phyloP scores from a whole-genome alignment of 2,113 vertebrate species.

The Lichenostomus cassidix region DNA sequence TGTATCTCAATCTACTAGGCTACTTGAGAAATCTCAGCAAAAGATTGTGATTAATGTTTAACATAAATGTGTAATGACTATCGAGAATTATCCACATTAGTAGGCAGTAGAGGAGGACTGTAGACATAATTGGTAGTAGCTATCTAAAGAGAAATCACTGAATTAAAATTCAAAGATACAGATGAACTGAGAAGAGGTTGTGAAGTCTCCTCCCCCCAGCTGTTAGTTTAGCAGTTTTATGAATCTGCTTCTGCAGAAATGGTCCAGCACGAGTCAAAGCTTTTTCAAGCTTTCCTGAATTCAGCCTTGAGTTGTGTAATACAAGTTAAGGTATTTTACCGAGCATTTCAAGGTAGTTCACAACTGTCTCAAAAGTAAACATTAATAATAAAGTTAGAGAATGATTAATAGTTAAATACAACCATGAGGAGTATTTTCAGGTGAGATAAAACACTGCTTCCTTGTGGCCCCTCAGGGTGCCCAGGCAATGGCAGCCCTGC shows the following conservation, averaged over 20 bases:
- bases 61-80: conserved; percentile 15
- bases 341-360: background rate
- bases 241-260: background rate
- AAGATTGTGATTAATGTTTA: conserved; percentile 44
- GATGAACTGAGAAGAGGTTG: background rate
- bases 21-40: conserved; percentile 40
- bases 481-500: background rate
- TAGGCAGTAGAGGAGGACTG: background rate
- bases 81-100: background rate
- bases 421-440: background rate
- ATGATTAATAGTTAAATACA: background rate
- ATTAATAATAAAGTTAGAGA: background rate
- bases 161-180: background rate
- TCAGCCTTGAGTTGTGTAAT: background rate
- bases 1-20: conserved; percentile 25
- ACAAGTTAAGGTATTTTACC: background rate
- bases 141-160: background rate
- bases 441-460: background rate
- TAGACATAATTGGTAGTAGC: background rate
- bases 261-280: background rate
- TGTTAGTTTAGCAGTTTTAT: background rate
- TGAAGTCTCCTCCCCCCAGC: background rate
- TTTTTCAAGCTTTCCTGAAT: background rate
- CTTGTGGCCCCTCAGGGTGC: fast-evolving
- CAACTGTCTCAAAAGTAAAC: background rate